Evolutionary conservation across 2,797 vertebrate genomes (phyloP).

Genomic region (Coccyzus lansbergi): DNA sequence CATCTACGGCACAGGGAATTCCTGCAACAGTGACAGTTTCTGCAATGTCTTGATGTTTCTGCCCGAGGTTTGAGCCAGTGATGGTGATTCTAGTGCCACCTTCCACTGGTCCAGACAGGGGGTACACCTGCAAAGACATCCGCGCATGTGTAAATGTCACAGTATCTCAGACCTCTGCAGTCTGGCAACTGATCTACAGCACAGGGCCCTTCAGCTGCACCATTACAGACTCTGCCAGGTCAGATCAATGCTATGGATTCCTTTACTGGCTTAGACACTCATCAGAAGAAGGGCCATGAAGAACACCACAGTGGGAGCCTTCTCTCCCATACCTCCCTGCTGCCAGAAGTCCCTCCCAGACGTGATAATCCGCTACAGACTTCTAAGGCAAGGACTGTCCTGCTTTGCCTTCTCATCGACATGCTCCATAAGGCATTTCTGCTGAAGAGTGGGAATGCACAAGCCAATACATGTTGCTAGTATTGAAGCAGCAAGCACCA

Average conservation of each 20-base stretch:
- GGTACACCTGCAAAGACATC: slow-evolving; percentile 86
- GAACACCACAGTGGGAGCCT: neutral
- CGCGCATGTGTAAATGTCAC: slow-evolving; percentile 43
- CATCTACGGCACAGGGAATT: slow-evolving; percentile 86
- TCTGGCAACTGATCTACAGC: neutral
- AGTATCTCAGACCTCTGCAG: slow-evolving; percentile 36
- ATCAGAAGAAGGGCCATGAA: neutral
- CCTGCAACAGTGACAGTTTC: slow-evolving; percentile 89
- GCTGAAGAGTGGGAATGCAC: slow-evolving; percentile 37
- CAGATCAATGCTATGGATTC: neutral
- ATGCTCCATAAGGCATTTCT: neutral
- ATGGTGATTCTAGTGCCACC: slow-evolving; percentile 92
- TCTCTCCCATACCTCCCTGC: neutral
- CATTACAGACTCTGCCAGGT: neutral
- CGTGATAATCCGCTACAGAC: neutral
- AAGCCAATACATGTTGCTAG: slow-evolving; percentile 40
- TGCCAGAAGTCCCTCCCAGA: neutral
- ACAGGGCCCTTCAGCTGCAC: neutral
- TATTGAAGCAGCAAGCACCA: slow-evolving; percentile 61
- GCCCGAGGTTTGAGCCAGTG: slow-evolving; percentile 94
- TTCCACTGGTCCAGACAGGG: slow-evolving; percentile 90
- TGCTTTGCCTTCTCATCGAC: slow-evolving; percentile 17
- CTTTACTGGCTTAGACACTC: neutral
- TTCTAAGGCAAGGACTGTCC: neutral
- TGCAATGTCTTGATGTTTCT: slow-evolving; percentile 90